These are phyloP conservation scores for Brevimyrus niger DNA, from an alignment of 2,113 vertebrate genomes.

Conservation along the genomic window DNA sequence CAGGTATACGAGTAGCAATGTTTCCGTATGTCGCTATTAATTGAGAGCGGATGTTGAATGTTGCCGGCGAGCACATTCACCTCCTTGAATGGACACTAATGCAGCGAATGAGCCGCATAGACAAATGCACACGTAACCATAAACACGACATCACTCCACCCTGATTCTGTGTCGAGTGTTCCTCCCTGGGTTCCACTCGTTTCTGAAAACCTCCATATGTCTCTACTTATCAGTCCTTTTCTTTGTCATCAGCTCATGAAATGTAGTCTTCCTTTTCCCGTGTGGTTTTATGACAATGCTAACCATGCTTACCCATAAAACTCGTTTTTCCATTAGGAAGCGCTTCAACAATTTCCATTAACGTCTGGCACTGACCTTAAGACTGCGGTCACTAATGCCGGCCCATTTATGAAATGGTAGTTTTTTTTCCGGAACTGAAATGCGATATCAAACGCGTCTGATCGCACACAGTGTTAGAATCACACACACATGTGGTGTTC, in stretches of 20 bases:
- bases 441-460: background rate
- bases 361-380: background rate
- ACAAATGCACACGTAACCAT: background rate
- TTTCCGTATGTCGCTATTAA: background rate
- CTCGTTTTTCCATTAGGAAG: constrained; percentile 6
- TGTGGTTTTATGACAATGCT: constrained; percentile 28
- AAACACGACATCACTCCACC: background rate
- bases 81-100: background rate
- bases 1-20: background rate
- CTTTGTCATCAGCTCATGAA: constrained; percentile 17
- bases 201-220: constrained; percentile 14
- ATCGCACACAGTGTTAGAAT: background rate
- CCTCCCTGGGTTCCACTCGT: background rate
- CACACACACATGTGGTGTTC: background rate
- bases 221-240: constrained; percentile 15
- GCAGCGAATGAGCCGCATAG: background rate
- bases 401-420: background rate
- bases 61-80: background rate
- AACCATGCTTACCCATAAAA: constrained; percentile 14
- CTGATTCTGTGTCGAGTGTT: background rate
- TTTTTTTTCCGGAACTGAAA: background rate
- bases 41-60: background rate
- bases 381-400: background rate
- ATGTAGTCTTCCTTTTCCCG: background rate
- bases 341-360: constrained; percentile 8